A percentile compares a stretch with the other conserved stretches of the same genome.
Conservation (phyloP, 2,113 vertebrate genomes). For the Eudyptes chrysolophus region DNA sequence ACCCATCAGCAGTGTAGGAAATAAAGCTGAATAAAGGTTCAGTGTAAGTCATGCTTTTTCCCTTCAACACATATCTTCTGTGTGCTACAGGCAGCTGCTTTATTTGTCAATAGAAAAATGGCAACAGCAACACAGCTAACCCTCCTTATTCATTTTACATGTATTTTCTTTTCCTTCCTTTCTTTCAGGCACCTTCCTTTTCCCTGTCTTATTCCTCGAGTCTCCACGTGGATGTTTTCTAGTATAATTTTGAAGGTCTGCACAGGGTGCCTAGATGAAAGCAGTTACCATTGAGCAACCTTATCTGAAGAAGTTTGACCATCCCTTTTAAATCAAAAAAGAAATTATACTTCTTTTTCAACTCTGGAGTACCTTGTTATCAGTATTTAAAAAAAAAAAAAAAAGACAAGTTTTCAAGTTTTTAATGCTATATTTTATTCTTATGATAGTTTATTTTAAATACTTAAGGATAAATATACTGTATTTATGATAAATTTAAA, state of each 20-base stretch:
- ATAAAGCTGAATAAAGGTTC: neutral
- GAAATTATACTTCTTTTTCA: neutral
- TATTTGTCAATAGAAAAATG: neutral
- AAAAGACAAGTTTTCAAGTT: neutral
- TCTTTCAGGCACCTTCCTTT: neutral
- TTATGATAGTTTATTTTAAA: neutral
- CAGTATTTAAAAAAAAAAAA: neutral
- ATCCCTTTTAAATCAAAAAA: neutral
- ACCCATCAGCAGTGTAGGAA: neutral
- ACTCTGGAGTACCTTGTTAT: neutral
- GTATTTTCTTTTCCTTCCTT: neutral
- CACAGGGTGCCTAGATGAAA: neutral
- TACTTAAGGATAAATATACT: constrained; percentile 9
- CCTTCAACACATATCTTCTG: neutral
- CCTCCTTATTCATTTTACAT: neutral
- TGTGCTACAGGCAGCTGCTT: neutral
- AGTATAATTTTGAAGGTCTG: neutral
- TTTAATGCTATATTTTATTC: neutral
- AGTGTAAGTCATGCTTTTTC: neutral
- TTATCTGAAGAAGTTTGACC: neutral
- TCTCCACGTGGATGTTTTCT: neutral
- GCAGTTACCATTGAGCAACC: neutral
- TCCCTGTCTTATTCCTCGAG: neutral
- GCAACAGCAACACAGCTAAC: neutral
- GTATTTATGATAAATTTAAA: neutral